Conservation (phyloP, 2,113 vertebrate species). For the Egretta garzetta region DNA sequence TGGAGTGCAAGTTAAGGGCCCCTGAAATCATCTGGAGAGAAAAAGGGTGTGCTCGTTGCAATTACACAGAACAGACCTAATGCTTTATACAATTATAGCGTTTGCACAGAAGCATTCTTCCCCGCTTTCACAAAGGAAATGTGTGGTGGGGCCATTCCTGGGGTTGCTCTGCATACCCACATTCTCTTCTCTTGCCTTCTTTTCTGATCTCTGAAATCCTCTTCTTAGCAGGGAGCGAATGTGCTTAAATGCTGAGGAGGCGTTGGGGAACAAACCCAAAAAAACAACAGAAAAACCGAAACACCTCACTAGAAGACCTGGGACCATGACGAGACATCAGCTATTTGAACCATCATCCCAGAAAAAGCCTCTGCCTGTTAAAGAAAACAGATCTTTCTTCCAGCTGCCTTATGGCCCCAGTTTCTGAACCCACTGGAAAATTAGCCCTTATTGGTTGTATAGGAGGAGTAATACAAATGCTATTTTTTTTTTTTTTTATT, state of each 20-base stretch:
- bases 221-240: neutral
- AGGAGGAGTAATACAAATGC: neutral
- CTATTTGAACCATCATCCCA: neutral
- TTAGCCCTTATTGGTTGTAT: neutral
- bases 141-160: neutral
- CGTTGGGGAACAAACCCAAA: neutral
- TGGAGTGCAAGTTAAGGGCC: neutral
- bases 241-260: neutral
- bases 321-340: neutral
- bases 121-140: neutral
- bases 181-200: neutral
- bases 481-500: neutral
- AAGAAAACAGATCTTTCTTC: neutral
- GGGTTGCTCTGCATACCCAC: neutral
- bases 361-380: neutral
- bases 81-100: accelerated
- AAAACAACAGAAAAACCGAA: neutral
- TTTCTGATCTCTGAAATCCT: neutral
- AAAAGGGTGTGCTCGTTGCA: accelerated
- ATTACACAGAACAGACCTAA: neutral
- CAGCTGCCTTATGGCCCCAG: neutral
- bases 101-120: neutral
- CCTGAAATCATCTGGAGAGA: neutral
- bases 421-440: neutral
- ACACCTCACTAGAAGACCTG: neutral